Conservation (phyloP, 1,140 invertebrate species). For the Brachionus manjavacas region DNA sequence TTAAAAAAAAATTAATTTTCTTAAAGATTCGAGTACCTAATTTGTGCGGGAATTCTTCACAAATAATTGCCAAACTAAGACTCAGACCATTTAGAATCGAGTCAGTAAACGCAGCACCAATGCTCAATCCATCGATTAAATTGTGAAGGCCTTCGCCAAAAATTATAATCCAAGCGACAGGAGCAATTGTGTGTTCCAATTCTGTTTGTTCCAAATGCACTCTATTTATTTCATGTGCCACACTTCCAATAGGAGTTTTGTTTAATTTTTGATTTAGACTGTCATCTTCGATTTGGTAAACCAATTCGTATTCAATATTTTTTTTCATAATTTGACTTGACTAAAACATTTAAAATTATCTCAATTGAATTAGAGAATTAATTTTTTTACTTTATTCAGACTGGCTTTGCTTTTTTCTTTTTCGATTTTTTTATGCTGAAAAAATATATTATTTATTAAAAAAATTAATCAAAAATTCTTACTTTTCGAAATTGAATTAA, state of each 20-base stretch:
- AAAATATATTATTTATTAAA: neutral
- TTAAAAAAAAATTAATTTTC: neutral
- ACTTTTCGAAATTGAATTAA: conserved; percentile 20
- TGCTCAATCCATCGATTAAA: conserved; percentile 68
- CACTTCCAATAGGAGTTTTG: neutral
- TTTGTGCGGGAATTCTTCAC: conserved; percentile 70
- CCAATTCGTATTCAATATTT: neutral
- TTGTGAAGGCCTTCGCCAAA: conserved; percentile 70
- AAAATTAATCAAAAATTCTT: neutral
- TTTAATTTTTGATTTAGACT: neutral
- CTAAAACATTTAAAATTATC: neutral
- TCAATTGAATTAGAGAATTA: neutral
- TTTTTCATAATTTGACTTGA: neutral
- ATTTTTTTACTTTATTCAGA: neutral
- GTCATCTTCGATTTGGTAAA: neutral
- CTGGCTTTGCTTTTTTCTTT: neutral
- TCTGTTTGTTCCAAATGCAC: neutral
- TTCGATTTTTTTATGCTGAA: neutral
- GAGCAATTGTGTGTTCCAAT: conserved; percentile 55
- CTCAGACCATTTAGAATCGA: conserved; percentile 64
- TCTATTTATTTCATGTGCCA: neutral
- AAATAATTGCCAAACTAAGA: conserved; percentile 66
- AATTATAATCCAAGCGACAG: conserved; percentile 71
- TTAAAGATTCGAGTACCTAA: conserved; percentile 58
- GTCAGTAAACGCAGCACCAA: conserved; percentile 67